A percentile compares a stretch with the other conserved stretches of the same genome.
Evolutionary conservation across 2,888 invertebrate genomes (phyloP).

Genomic region (Chaetogeoica ovagalla): DNA sequence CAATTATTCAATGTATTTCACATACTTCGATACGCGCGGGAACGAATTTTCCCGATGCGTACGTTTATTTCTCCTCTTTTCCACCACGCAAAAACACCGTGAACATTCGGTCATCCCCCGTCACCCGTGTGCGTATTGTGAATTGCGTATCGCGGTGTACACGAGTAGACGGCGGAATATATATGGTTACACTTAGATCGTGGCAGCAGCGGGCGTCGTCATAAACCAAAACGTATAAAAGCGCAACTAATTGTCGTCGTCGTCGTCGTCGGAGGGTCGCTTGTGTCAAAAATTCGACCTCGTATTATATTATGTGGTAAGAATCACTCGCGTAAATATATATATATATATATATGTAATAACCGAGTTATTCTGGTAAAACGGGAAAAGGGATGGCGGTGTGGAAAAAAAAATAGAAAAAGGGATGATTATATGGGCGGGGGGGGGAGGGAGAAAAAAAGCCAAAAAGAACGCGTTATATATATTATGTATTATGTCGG

Average conservation of each 20-base stretch:
- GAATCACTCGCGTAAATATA: not conserved
- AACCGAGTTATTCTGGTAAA: not conserved
- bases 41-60: no score
- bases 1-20: no score
- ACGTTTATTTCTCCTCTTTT: no score
- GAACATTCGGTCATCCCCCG: no score
- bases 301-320: not conserved
- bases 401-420: no score
- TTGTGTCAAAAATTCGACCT: slow-evolving; percentile 33
- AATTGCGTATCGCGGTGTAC: not conserved
- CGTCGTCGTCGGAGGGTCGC: slow-evolving; percentile 12
- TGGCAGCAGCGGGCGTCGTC: slow-evolving; percentile 8
- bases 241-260: slow-evolving; percentile 44
- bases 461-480: not conserved
- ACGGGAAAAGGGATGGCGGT: no score
- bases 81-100: no score
- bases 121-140: no score
- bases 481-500: slow-evolving; percentile 11
- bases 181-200: slow-evolving; percentile 47
- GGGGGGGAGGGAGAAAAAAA: not conserved
- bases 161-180: slow-evolving; percentile 23
- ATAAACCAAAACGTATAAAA: slow-evolving; percentile 46
- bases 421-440: no score
- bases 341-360: not conserved
- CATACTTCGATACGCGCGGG: no score